These are phyloP conservation scores for Oxyteleia sp. DNA, from an alignment of 2,888 invertebrate genomes.

Conservation along the genomic window DNA sequence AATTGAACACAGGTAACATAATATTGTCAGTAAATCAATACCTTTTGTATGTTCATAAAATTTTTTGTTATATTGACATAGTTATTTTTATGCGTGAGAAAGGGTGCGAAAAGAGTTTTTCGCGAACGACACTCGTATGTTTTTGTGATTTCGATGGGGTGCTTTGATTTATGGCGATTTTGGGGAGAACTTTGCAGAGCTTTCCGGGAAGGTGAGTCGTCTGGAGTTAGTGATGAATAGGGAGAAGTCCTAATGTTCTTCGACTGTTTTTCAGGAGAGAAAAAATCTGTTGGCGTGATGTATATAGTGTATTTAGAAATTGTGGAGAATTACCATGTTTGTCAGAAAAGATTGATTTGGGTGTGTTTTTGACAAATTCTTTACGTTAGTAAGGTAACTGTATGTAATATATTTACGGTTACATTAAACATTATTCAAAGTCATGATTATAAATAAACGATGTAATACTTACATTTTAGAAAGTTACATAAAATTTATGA, in stretches of 20 bases:
- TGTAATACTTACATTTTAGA: too few relatives aligned
- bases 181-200: constrained; percentile 50
- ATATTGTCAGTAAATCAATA: too few relatives aligned
- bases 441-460: too few relatives aligned
- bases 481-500: too few relatives aligned
- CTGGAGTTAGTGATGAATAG: constrained; percentile 58
- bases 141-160: constrained; percentile 62
- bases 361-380: too few relatives aligned
- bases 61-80: constrained; percentile 17
- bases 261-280: constrained; percentile 26
- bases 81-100: constrained; percentile 44
- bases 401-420: too few relatives aligned
- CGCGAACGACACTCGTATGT: constrained; percentile 48
- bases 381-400: too few relatives aligned
- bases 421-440: too few relatives aligned
- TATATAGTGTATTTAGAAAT: too few relatives aligned
- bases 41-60: background rate
- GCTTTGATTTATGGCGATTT: constrained; percentile 63
- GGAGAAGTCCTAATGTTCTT: constrained; percentile 56
- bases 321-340: too few relatives aligned
- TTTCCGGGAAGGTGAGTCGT: constrained; percentile 53
- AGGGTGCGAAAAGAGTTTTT: constrained; percentile 50
- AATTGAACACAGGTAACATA: too few relatives aligned
- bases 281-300: constrained; percentile 44
- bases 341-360: too few relatives aligned